Conservation (phyloP, 2,888 invertebrate genomes). For the Eumacrocentrus americanus region DNA sequence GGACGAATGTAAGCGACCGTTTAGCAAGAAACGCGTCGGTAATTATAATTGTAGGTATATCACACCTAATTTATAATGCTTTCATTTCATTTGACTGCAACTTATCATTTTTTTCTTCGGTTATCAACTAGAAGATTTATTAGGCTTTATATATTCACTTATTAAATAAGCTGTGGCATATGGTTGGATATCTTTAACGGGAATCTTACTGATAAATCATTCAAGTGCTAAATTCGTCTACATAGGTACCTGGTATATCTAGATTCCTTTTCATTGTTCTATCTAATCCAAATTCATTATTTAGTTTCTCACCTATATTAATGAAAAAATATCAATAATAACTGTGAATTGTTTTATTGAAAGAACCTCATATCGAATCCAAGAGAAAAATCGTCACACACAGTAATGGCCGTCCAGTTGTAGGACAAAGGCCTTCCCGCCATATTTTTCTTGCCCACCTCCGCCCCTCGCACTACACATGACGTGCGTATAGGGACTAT, state of each 20-base stretch:
- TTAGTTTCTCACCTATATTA: neutral
- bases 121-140: too few species aligned
- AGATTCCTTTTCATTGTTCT: too few species aligned
- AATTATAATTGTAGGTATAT: conserved; percentile 61
- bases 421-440: conserved; percentile 29
- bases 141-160: too few species aligned
- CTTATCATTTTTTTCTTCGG: conserved; percentile 5
- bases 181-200: too few species aligned
- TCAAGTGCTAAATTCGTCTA: too few species aligned
- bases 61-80: conserved; percentile 52
- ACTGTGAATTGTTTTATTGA: neutral
- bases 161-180: too few species aligned
- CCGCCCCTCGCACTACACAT: conserved; percentile 27
- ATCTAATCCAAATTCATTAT: too few species aligned
- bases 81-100: neutral
- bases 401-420: conserved; percentile 21
- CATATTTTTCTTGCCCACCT: conserved; percentile 38
- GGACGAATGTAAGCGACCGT: conserved; percentile 60
- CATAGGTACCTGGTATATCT: too few species aligned
- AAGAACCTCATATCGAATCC: neutral
- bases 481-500: conserved; percentile 10
- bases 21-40: conserved; percentile 57
- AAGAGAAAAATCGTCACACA: conserved; percentile 3
- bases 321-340: neutral
- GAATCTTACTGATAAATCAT: too few species aligned